phyloP scores from a whole-genome alignment of 2,888 invertebrate species.

The Hylaea fasciaria region DNA sequence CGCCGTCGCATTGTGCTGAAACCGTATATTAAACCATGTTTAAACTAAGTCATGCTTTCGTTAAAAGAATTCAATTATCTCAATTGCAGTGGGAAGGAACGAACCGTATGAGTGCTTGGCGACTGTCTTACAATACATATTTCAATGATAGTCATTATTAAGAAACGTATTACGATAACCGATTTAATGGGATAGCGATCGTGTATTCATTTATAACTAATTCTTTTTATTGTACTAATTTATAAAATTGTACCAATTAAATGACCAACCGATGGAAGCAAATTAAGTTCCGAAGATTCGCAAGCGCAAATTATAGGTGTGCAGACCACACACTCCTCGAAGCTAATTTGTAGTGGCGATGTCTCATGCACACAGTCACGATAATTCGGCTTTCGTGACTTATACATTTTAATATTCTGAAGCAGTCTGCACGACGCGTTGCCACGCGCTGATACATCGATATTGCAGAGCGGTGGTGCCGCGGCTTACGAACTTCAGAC shows the following conservation, averaged over 20 bases:
- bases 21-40: not conserved
- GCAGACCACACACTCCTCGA: conserved; percentile 49
- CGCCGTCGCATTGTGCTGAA: too few relatives aligned
- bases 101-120: conserved; percentile 2
- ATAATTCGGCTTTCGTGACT: conserved; percentile 73
- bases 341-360: conserved; percentile 48
- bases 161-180: conserved; percentile 23
- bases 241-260: conserved; percentile 34
- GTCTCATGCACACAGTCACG: conserved; percentile 55
- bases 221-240: conserved; percentile 25
- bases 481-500: conserved; percentile 15
- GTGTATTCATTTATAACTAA: conserved; percentile 27
- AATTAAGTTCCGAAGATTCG: conserved; percentile 31
- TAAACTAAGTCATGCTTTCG: not conserved
- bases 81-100: conserved; percentile 12
- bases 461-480: conserved; percentile 47
- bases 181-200: conserved; percentile 23
- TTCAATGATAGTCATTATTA: conserved; percentile 26
- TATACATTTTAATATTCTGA: conserved; percentile 72
- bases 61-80: conserved; percentile 12
- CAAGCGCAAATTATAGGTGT: conserved; percentile 37
- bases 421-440: conserved; percentile 58
- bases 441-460: conserved; percentile 77
- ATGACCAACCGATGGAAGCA: conserved; percentile 14
- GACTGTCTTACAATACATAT: conserved; percentile 7